Conservation (phyloP, 1,140 invertebrate species). For the Dreissena polymorpha region DNA sequence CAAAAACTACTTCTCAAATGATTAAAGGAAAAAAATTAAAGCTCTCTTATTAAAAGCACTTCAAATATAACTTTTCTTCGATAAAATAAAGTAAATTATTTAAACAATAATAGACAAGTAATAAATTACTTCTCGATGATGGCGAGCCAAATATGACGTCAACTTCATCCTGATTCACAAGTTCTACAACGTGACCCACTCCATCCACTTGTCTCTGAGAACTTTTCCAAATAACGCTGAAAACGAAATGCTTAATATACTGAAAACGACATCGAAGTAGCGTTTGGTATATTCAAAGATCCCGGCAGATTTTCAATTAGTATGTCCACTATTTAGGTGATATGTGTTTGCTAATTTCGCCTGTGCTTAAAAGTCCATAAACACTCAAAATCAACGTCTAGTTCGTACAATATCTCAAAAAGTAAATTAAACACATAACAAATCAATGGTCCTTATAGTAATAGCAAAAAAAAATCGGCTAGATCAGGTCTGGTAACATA, state of each 20-base stretch:
- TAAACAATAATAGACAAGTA: too few species aligned
- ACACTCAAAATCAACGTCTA: too few species aligned
- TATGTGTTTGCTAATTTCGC: not conserved
- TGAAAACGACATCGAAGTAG: not conserved
- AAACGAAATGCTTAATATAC: conserved; percentile 4
- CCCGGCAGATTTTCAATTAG: not conserved
- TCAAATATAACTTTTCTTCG: too few species aligned
- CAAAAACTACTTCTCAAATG: too few species aligned
- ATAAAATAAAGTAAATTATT: too few species aligned
- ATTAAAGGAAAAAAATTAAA: too few species aligned
- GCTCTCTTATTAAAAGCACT: too few species aligned
- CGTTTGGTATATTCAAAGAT: not conserved
- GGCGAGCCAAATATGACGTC: conserved; percentile 48
- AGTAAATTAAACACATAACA: too few species aligned
- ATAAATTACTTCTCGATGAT: conserved; percentile 40
- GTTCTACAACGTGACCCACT: conserved; percentile 43
- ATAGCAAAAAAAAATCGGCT: not conserved
- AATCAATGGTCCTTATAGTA: not conserved
- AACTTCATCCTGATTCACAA: conserved; percentile 36
- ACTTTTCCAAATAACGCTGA: conserved; percentile 30
- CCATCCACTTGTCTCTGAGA: conserved; percentile 8
- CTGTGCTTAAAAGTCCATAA: not conserved
- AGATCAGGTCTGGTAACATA: not conserved
- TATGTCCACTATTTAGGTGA: not conserved
- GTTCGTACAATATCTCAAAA: too few species aligned